Base-by-base conservation (phyloP, 1,140 invertebrate species). In the Littorina saxatilis region DNA sequence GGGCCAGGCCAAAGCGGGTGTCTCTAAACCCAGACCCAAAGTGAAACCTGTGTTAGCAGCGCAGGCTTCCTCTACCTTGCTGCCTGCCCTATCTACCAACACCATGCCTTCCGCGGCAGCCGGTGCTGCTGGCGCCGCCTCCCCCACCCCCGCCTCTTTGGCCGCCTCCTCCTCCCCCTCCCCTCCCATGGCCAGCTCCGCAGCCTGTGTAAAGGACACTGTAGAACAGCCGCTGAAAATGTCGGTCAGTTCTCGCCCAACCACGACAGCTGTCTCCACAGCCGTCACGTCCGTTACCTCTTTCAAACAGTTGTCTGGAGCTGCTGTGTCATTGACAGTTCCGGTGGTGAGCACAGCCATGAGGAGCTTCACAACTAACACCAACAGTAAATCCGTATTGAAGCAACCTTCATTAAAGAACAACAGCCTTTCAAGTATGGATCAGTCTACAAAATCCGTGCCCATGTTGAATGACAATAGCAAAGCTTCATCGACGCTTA, bases 111-210 rank as follows among this genome's bases (percentile, higher is more conserved):
- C 55, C 2, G 76, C 76, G 13, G 76, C 55, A n/a, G 76, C 76
- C 11, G 76, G 35, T n/a, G 76, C 76, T 23, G 76, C 55, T 27
- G 55, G 52, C 2, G 76, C 52, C 1, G n/a, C 76, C 39, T 39
- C 55, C 27, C 76, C 76, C 2, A 32, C 55, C 27, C 76, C 76
- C 1, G 76, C 76, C 11, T 55, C 76, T 23, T 58, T 78, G 58
- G 76, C 76, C 3, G 76, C 76, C 35, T 78, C 76, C 50, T 78
- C 76, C 35, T 78, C 76, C 27, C 76, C 76, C 5, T 78, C 76
- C 32, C 76, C 76, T 11, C 76, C 76, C 55, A 78, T 78, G 76
- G 52, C 76, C 76, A 43, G 55, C 76, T 63, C 76, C 0, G 58
- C 76, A 1, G 55, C 76, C 37, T 43, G 76, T 23, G 1, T 63